These are phyloP conservation scores for Agonopterix heracliana DNA, from an alignment of 2,888 invertebrate species.

Conservation along the genomic window DNA sequence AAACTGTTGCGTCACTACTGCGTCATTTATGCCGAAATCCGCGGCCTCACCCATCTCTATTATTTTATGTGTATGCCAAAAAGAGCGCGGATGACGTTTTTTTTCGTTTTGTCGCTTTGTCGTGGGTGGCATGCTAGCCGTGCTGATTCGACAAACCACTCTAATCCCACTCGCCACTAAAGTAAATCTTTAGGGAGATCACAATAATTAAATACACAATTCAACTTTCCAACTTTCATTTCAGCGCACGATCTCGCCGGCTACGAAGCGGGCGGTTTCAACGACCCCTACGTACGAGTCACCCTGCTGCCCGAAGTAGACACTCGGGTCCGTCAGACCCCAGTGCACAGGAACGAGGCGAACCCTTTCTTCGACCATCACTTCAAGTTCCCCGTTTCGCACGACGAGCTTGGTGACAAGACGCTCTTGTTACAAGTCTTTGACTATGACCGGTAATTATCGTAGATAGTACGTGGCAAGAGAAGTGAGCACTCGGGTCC, in stretches of 20 bases:
- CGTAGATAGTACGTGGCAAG: no score
- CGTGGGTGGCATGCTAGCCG: no score
- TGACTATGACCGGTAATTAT: conserved; percentile 68
- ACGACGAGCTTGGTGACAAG: conserved; percentile 89
- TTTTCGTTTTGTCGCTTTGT: no score
- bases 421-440: conserved; percentile 84
- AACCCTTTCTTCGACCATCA: conserved; percentile 94
- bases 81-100: no score
- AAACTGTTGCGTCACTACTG: no score
- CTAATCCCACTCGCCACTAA: no score
- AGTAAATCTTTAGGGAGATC: no score
- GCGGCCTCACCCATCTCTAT: no score
- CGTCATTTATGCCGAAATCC: no score
- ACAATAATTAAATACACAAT: no score
- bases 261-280: conserved; percentile 90
- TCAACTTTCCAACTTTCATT: neutral
- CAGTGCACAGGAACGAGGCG: conserved; percentile 87
- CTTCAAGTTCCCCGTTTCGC: conserved; percentile 94
- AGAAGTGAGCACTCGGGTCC: conserved; percentile 88
- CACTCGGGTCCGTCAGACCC: conserved; percentile 88
- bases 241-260: conserved; percentile 88
- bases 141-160: no score
- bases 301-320: conserved; percentile 90
- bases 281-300: conserved; percentile 91
- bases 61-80: no score